Percentiles rank a stretch among this genome's conserved stretches.
Evolutionary conservation across 2,113 vertebrate species (phyloP).

Genomic region (Gila orcuttii): DNA sequence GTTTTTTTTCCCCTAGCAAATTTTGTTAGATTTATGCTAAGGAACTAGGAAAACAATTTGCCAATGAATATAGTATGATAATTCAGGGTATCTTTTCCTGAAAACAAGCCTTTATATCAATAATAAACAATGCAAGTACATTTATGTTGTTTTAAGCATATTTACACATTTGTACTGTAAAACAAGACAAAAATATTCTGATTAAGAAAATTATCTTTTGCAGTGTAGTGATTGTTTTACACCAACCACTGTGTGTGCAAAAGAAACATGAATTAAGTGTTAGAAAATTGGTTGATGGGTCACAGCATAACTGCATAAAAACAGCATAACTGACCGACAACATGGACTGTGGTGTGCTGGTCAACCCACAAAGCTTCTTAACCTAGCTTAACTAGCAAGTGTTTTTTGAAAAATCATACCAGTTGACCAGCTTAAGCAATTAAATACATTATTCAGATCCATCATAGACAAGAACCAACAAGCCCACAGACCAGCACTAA

Average conservation of each 20-base stretch:
- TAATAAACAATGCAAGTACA: not conserved
- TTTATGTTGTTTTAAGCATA: not conserved
- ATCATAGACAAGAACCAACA: not conserved
- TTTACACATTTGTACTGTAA: not conserved
- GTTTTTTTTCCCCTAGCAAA: not conserved
- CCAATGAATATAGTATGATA: not conserved
- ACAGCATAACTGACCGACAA: not conserved
- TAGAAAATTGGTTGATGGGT: not conserved
- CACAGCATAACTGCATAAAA: not conserved
- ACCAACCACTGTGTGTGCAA: not conserved
- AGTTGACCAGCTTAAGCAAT: not conserved
- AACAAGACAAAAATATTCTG: not conserved
- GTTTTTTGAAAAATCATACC: not conserved
- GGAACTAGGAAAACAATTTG: not conserved
- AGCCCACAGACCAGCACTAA: not conserved
- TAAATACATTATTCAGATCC: not conserved
- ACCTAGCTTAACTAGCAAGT: not conserved
- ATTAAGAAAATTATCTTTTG: not conserved
- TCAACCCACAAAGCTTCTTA: no score
- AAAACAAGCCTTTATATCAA: not conserved
- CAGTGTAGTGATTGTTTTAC: not conserved
- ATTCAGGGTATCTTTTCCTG: not conserved
- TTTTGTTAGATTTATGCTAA: not conserved
- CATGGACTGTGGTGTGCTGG: not conserved
- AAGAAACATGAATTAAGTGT: not conserved